phyloP scores from a whole-genome alignment of 2,888 invertebrate species.

The Heliconius ismenius region DNA sequence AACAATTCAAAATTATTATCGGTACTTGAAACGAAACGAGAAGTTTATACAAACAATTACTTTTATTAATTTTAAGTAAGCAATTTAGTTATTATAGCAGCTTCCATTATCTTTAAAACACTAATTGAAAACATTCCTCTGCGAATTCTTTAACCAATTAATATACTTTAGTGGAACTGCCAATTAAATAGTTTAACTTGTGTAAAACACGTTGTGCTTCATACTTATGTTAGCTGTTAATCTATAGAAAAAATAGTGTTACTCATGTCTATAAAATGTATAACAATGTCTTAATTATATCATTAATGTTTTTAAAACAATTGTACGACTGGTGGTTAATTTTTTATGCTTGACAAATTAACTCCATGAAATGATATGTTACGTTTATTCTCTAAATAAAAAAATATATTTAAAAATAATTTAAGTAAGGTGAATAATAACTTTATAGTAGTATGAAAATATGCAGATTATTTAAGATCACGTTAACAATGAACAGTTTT shows the following conservation, averaged over 20 bases:
- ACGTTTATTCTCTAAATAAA: background rate
- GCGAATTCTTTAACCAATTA: constrained; percentile 31
- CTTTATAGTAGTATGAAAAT: background rate
- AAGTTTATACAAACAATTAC: constrained; percentile 4
- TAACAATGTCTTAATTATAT: background rate
- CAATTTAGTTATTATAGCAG: constrained; percentile 26
- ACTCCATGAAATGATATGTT: background rate
- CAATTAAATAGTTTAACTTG: constrained; percentile 35
- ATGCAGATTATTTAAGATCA: background rate
- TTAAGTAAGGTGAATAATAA: too few relatives aligned
- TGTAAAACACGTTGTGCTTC: constrained; percentile 30
- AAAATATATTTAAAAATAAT: too few relatives aligned
- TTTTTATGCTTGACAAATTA: too few relatives aligned
- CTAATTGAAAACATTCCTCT: constrained; percentile 27
- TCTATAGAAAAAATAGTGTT: background rate
- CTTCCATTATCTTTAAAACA: constrained; percentile 23
- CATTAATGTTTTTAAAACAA: background rate
- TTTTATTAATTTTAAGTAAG: constrained; percentile 20
- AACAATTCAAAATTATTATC: constrained; percentile 23
- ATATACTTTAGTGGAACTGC: constrained; percentile 32
- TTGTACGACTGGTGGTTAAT: background rate
- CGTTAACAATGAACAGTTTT: background rate
- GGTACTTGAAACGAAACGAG: constrained; percentile 12
- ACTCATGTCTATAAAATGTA: background rate
- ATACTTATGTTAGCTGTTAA: constrained; percentile 20